These are phyloP conservation scores for Sphecodes monilicornis DNA, from an alignment of 2,888 invertebrate genomes.

Conservation along the genomic window DNA sequence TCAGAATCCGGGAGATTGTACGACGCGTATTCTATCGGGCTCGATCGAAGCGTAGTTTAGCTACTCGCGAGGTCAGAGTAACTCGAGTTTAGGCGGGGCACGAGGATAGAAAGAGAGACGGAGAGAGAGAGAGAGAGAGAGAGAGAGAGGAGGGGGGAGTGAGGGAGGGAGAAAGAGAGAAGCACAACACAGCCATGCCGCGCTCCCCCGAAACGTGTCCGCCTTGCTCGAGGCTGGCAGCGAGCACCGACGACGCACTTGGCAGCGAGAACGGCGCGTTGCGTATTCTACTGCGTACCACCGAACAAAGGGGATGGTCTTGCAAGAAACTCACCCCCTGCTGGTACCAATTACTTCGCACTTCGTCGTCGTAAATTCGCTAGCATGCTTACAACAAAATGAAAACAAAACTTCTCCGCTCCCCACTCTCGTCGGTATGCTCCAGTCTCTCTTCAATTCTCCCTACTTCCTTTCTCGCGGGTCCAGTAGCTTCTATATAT, in stretches of 20 bases:
- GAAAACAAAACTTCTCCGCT: neutral
- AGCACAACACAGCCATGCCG: conserved; percentile 50
- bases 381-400: neutral
- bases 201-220: conserved; percentile 19
- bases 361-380: neutral
- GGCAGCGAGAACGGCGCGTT: neutral
- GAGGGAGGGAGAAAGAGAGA: conserved; percentile 5
- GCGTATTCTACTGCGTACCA: neutral
- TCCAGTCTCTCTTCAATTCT: neutral
- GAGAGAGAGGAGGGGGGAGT: neutral
- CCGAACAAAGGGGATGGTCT: neutral
- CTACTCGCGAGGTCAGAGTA: neutral
- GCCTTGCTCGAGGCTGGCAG: neutral
- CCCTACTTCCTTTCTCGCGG: neutral
- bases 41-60: neutral
- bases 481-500: neutral
- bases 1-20: neutral
- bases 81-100: conserved; percentile 27
- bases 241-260: neutral
- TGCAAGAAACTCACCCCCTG: neutral
- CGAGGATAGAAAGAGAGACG: neutral
- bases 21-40: neutral
- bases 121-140: neutral
- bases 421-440: neutral
- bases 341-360: neutral